Evolutionary conservation across 2,888 invertebrate genomes (phyloP).

Genomic region (Charanyca ferruginea): DNA sequence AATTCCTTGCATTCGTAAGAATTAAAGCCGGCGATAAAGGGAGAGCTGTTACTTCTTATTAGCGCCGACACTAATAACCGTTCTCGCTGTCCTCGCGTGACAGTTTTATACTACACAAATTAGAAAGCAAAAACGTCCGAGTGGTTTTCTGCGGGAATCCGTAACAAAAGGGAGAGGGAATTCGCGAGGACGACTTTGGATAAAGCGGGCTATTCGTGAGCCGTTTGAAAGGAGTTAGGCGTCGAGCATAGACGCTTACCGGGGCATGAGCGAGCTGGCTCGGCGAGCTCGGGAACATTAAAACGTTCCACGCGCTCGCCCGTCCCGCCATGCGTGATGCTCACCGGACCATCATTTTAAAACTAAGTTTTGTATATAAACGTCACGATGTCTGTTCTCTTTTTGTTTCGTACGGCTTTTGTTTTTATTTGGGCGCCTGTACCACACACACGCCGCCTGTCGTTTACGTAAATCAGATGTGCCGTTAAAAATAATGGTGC

Average conservation of each 20-base stretch:
- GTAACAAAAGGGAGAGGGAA: slow-evolving; percentile 65
- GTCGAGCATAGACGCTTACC: slow-evolving; percentile 73
- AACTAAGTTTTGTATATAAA: slow-evolving; percentile 82
- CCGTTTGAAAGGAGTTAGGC: slow-evolving; percentile 80
- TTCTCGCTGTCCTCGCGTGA: slow-evolving; percentile 64
- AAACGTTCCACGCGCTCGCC: slow-evolving; percentile 85
- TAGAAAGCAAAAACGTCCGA: slow-evolving; percentile 62
- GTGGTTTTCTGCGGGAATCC: slow-evolving; percentile 61
- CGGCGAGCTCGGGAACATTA: slow-evolving; percentile 76
- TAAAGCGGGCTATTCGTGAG: slow-evolving; percentile 74
- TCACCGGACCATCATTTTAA: slow-evolving; percentile 82
- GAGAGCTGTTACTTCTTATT: slow-evolving; percentile 81
- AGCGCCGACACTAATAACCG: slow-evolving; percentile 78
- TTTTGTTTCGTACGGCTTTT: slow-evolving; percentile 62
- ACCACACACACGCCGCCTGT: slow-evolving; percentile 57
- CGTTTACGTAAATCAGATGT: slow-evolving; percentile 75
- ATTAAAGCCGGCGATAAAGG: slow-evolving; percentile 72
- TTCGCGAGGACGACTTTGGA: slow-evolving; percentile 68
- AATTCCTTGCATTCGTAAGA: slow-evolving; percentile 76
- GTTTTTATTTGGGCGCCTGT: slow-evolving; percentile 56
- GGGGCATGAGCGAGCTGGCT: slow-evolving; percentile 72
- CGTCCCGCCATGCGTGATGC: slow-evolving; percentile 76
- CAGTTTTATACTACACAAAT: slow-evolving; percentile 68
- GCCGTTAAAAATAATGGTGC: slow-evolving; percentile 82
- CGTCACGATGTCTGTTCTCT: slow-evolving; percentile 71